A percentile compares a stretch with the other conserved stretches of the same genome.
phyloP scores from a whole-genome alignment of 2,113 vertebrate species.

The Lepus europaeus region DNA sequence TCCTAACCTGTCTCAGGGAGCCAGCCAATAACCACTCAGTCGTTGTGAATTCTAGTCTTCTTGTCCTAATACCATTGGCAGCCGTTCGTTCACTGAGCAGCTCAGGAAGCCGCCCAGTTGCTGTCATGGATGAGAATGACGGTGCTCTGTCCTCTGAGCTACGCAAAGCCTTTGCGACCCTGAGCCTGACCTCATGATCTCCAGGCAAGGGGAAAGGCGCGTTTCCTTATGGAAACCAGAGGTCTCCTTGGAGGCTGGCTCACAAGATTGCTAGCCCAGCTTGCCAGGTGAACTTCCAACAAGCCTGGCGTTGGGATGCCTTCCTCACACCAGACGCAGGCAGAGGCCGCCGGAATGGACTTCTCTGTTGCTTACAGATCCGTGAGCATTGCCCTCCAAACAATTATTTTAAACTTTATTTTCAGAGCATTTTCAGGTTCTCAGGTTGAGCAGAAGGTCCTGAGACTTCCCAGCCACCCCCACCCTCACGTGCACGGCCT shows the following conservation, averaged over 20 bases:
- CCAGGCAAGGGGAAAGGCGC: background rate
- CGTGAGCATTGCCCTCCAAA: no score
- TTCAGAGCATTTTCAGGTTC: background rate
- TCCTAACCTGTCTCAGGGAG: background rate
- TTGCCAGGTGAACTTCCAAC: background rate
- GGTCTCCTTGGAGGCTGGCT: background rate
- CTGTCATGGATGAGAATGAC: background rate
- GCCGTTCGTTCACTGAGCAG: background rate
- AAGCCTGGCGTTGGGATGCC: background rate
- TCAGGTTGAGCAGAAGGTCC: background rate
- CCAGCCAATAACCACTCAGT: background rate
- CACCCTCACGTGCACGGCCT: background rate
- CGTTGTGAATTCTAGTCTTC: background rate
- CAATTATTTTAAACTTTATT: background rate
- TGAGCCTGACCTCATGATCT: background rate
- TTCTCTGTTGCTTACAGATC: background rate
- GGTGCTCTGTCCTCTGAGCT: background rate
- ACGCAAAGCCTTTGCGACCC: background rate
- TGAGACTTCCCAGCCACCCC: background rate
- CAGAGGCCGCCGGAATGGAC: fast-evolving
- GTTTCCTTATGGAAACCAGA: background rate
- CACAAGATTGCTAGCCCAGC: background rate
- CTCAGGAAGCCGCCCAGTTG: background rate
- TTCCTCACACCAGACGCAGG: fast-evolving
- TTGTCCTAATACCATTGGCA: background rate